Base-by-base conservation (phyloP, 2,113 vertebrate species). In the Shinisaurus crocodilurus region DNA sequence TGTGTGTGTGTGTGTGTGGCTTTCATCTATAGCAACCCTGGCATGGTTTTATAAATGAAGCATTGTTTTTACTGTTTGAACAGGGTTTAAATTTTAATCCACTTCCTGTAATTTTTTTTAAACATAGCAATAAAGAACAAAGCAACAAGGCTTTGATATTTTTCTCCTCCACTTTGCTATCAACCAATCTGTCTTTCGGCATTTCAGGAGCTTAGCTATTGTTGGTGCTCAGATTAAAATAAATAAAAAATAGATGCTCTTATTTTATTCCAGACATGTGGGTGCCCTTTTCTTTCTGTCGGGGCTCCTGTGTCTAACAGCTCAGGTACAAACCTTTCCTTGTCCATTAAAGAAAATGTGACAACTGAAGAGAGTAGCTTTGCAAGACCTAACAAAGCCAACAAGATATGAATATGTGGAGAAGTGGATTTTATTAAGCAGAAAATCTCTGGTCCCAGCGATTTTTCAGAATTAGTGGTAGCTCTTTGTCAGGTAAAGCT, bases 41-140 rank as follows among this genome's bases (percentile, higher is more conserved):
- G 74, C 48, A 77, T 1, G 12, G 16, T 48, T 43, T 90, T 69
- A 90, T 85, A 77, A 90, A 85, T 50, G 74, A 54, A 79, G 9
- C 83, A 79, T 85, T 90, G 88, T 89, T 89, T 63, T 85, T 37
- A 50, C 23, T 89, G 88, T 89, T 89, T 89, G 88, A 83, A 85
- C 43, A 85, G 65, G 34, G 72, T 67, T 89, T 89, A 67, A 89
- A 85, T 77, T 89, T 89, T 89, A 89, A 85, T 37, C 57, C 57
- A 84, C 70, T 89, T 89, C 82, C 88, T 85, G 70, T n/a, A 76
- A n/a, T 77, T 69, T 63, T 45, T 20, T 83, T 81, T 25, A 54
- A 82, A 70, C 27, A 37, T 29, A 5, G 13, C 40, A 84, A 85
- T 45, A 84, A 76, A 82, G 40, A 34, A n/a, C 54, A 85, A 77